phyloP scores from a whole-genome alignment of 2,888 invertebrate genomes.

The Deroplatys truncata region DNA sequence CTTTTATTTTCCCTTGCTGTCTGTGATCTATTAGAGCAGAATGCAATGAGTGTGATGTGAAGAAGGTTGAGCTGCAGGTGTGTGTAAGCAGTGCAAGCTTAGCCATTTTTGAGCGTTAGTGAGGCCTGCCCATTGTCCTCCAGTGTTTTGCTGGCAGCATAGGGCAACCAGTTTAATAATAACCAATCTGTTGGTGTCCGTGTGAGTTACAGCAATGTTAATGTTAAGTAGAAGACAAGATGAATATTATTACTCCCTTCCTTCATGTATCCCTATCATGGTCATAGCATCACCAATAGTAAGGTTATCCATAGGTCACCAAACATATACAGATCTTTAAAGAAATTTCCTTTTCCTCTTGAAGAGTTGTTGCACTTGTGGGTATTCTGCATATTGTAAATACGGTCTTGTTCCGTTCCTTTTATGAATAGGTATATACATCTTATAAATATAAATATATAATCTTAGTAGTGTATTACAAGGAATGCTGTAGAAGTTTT shows the following conservation, averaged over 20 bases:
- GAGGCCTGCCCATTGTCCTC: conserved; percentile 1
- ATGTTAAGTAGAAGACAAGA: conserved; percentile 16
- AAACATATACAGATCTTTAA: background rate
- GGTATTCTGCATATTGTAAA: conserved; percentile 30
- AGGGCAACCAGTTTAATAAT: conserved; percentile 14
- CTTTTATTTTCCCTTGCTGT: conserved; percentile 26
- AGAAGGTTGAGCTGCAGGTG: background rate
- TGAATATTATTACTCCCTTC: background rate
- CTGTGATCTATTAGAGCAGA: conserved; percentile 28
- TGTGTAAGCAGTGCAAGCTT: background rate
- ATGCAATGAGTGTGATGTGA: conserved; percentile 17
- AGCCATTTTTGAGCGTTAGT: background rate
- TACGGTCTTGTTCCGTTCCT: conserved; percentile 33
- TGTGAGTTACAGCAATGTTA: conserved; percentile 22
- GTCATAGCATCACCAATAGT: background rate
- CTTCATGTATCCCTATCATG: background rate
- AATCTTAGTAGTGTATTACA: conserved; percentile 19
- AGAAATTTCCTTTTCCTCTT: background rate
- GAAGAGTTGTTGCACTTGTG: conserved; percentile 24
- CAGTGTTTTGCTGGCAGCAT: background rate
- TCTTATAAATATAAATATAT: conserved; percentile 27
- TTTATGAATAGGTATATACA: conserved; percentile 34
- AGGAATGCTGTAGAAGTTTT: conserved; percentile 13
- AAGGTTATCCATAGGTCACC: background rate
- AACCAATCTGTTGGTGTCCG: conserved; percentile 25